Conservation (phyloP, 1,140 invertebrate species). For the Leptopilina boulardi region DNA sequence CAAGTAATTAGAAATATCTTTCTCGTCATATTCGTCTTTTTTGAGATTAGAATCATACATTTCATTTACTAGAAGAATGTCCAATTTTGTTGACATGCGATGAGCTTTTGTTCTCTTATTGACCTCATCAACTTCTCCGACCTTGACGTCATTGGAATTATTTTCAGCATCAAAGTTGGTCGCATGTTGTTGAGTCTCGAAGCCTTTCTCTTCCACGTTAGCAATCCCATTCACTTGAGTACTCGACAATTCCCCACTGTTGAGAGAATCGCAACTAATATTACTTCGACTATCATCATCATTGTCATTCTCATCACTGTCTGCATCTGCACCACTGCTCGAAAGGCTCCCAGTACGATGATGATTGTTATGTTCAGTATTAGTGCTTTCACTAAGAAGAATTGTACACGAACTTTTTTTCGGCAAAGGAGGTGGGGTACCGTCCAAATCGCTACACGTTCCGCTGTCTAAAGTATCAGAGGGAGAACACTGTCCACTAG, state of each 20-base stretch:
- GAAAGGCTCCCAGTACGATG: slow-evolving; percentile 76
- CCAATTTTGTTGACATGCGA: slow-evolving; percentile 35
- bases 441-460: slow-evolving; percentile 88
- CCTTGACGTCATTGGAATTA: slow-evolving; percentile 5
- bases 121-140: slow-evolving; percentile 34
- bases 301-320: slow-evolving; percentile 79
- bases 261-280: slow-evolving; percentile 84
- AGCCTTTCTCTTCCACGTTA: slow-evolving; percentile 4
- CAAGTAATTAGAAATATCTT: not conserved
- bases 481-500: slow-evolving; percentile 87
- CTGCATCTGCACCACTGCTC: slow-evolving; percentile 78
- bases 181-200: slow-evolving; percentile 10
- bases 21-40: not conserved
- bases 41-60: slow-evolving; percentile 34
- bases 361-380: slow-evolving; percentile 70
- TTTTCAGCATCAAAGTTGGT: not conserved
- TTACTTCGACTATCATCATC: slow-evolving; percentile 80
- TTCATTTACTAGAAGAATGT: slow-evolving; percentile 35
- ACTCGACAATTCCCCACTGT: slow-evolving; percentile 78
- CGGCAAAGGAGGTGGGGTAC: slow-evolving; percentile 82
- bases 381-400: slow-evolving; percentile 45
- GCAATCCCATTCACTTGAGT: not conserved
- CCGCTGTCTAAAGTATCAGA: slow-evolving; percentile 88
- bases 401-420: slow-evolving; percentile 76
- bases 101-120: not conserved